Evolutionary conservation across 2,797 vertebrate species (phyloP).

Genomic region (Corythornis leucogaster): DNA sequence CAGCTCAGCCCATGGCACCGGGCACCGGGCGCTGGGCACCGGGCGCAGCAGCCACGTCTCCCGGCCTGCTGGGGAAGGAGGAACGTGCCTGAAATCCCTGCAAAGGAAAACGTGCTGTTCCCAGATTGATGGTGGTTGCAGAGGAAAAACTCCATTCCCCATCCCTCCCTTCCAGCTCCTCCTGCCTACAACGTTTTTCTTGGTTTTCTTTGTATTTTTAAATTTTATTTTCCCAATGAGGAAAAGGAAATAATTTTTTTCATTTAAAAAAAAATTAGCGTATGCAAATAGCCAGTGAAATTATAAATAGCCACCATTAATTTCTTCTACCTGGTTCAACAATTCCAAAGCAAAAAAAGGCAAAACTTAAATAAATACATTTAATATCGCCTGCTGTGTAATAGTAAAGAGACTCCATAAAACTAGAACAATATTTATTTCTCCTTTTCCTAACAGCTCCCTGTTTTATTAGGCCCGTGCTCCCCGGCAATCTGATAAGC

Average conservation of each 20-base stretch:
- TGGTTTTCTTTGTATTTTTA: too few relatives aligned
- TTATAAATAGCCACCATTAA: constrained; percentile 1
- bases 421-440: constrained; percentile 59
- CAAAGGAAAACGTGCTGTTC: background rate
- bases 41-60: background rate
- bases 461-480: constrained; percentile 68
- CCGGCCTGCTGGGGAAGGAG: background rate
- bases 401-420: constrained; percentile 26
- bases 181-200: background rate
- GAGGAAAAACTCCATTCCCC: background rate
- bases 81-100: background rate
- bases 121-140: background rate
- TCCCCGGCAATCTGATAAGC: constrained; percentile 76
- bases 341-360: constrained; percentile 14
- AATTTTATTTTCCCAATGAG: background rate
- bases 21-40: background rate
- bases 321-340: background rate
- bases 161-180: background rate
- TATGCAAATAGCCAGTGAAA: constrained; percentile 12
- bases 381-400: constrained; percentile 41
- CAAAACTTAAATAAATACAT: constrained; percentile 48
- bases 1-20: background rate
- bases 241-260: background rate
- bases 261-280: background rate
- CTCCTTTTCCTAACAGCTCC: constrained; percentile 51